Evolutionary conservation across 2,888 invertebrate genomes (phyloP), one percentile per base, ranked within the genome.

Genomic region (Ennomos erosarius): DNA sequence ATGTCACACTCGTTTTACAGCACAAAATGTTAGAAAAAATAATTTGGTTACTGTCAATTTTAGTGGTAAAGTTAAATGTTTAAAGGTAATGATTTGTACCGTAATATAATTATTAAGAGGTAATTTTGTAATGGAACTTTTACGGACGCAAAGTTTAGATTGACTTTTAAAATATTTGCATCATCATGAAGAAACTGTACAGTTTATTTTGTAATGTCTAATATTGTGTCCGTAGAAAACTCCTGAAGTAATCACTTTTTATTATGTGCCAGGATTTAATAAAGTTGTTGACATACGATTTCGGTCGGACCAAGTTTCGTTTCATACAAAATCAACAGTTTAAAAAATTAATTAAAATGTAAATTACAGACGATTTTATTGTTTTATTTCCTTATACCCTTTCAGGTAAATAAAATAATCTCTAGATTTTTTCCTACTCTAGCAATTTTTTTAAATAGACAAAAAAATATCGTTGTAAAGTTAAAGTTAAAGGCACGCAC

Each of bases 1-100:
- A 84, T 70, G 78, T 84, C 88, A 91, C 92, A 92, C 92, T 92
- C 90, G 92, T 92, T 92, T 91, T 91, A 86, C 84, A 87, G 91
- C 92, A 91, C 92, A 92, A 91, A 88, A 87, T 87, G 85, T 90
- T 90, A 90, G 87, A 74, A 81, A 79, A 78, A 83, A 81, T 82
- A 78, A 80, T 90, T 91, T 82, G 83, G 88, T 91, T 90, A 84
- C 82, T 82, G 88, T 90, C 90, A 91, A 90, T 92, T 92, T 91
- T 92, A 91, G 89, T 84, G 73, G 73, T 88, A 89, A 83, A 68
- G 75, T 85, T 83, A 79, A 80, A 78, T 76, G 75, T 78, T 76
- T 78, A 78, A 68, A 63, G 69, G 79, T 74, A 76, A 85, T 87
- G 67, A 85, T 89, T 89, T 89, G 75, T 89, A 90, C 83, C 83